Base-by-base conservation (phyloP, 2,888 invertebrate species). In the Linhomoeus sp. region DNA sequence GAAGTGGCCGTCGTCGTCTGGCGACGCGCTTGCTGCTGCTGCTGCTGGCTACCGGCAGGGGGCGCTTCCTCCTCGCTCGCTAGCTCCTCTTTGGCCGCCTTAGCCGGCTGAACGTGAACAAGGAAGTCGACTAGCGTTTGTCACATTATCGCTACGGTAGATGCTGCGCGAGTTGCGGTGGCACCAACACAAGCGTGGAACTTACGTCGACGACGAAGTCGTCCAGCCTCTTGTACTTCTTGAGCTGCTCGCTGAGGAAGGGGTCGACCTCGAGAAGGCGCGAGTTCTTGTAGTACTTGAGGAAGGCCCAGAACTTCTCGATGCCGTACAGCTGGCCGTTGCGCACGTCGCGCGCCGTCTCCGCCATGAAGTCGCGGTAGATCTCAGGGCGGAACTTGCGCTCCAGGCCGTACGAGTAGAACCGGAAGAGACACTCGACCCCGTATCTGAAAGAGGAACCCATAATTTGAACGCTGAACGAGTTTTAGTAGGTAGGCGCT, bases 241-340 rank as follows among this genome's bases (percentile, higher is more conserved):
- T 60, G 49, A 72, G 56, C 55, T 66, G 61, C 23, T 61, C 60
- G 42, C 64, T 60, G 43, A 72, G 55, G 45, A 60, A 62, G 2
- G 65, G 60, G 47, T 68, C 64, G 24, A 71, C 61, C 35, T 68
- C 66, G 45, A 64, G 50, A 25, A 57, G 54, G 29, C 57, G 19
- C 37, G 50, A 51, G 62, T 83, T 77, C 66, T 81, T 84, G 70
- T 84, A 90, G 73, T 92, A 94, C 69, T 92, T 92, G 49, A 87
- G 72, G 74, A 94, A 97, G 42, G 92, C 92, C 88, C 94, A 92
- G 71, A 97, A 97, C 69, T 97, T 97, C 71, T 97, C 97, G 56
- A 97, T 71, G 25, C 94, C 97, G 69, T 97, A 97, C 45, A 92
- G 73, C 70, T 94, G 88, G 67, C 87, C 87, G 43, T 52, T 51